Evolutionary conservation across 2,113 vertebrate genomes (phyloP).

Genomic region (Taxidea taxus): DNA sequence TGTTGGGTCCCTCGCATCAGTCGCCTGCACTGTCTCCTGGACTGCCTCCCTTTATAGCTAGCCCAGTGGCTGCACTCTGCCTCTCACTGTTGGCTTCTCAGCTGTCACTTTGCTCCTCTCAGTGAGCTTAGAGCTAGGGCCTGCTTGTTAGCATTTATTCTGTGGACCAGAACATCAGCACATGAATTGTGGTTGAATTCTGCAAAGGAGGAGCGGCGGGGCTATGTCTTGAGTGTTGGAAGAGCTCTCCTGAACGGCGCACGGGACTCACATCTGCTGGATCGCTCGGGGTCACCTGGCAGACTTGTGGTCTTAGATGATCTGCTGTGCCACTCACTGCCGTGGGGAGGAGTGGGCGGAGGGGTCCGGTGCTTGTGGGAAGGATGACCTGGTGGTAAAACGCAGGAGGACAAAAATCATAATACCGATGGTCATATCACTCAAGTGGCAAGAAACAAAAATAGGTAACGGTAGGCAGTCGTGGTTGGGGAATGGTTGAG

Average conservation of each 20-base stretch:
- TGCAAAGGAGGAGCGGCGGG: neutral
- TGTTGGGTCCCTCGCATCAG: neutral
- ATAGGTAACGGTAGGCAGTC: neutral
- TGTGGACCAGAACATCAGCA: neutral
- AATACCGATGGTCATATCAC: neutral
- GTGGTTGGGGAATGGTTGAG: neutral
- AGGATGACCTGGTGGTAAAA: neutral
- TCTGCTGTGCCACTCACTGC: neutral
- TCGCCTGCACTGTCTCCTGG: neutral
- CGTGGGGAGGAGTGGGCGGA: neutral
- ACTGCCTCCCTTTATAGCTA: neutral
- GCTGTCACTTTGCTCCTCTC: neutral
- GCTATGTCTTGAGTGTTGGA: neutral
- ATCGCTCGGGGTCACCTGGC: neutral
- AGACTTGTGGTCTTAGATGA: neutral
- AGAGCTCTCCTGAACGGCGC: neutral
- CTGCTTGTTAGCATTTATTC: neutral
- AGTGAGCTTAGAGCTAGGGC: neutral
- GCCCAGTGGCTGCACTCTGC: accelerated
- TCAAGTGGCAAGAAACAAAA: neutral
- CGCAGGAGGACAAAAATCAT: neutral
- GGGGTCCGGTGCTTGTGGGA: neutral
- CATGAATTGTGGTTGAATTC: neutral
- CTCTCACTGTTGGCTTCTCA: neutral
- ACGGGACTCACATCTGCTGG: no score